phyloP scores from a whole-genome alignment of 2,888 invertebrate genomes.

The Polydesmus complanatus region DNA sequence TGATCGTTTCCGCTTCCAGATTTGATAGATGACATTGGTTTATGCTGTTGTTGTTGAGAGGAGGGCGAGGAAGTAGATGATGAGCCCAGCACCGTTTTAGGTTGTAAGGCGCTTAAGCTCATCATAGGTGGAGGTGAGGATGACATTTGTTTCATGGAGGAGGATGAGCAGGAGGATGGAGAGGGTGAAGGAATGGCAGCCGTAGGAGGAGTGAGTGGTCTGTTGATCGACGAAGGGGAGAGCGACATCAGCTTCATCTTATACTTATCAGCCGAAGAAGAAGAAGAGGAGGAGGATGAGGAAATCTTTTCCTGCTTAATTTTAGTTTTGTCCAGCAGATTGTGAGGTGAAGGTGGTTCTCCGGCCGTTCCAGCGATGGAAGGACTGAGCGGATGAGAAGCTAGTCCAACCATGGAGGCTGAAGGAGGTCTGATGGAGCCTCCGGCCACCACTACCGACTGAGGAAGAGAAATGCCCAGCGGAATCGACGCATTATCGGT shows the following conservation, averaged over 20 bases:
- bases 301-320: conserved; percentile 23
- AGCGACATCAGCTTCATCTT: conserved; percentile 21
- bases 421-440: conserved; percentile 16
- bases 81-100: conserved; percentile 19
- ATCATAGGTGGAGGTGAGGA: conserved; percentile 11
- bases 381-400: conserved; percentile 13
- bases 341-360: conserved; percentile 9
- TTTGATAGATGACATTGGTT: too few relatives aligned
- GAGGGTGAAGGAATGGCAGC: not conserved
- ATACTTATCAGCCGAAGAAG: conserved; percentile 23
- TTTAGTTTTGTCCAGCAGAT: conserved; percentile 22
- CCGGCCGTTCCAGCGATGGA: not conserved
- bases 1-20: not conserved
- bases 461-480: conserved; percentile 5
- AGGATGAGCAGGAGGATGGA: conserved; percentile 6
- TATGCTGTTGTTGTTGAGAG: not conserved
- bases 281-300: too few relatives aligned
- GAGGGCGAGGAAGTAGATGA: not conserved
- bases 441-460: conserved; percentile 15
- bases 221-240: not conserved
- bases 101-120: conserved; percentile 9
- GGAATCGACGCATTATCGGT: conserved; percentile 1
- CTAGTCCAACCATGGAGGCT: conserved; percentile 4
- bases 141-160: conserved; percentile 5
- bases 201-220: not conserved